Evolutionary conservation across 2,113 vertebrate genomes (phyloP), one percentile per base, ranked within the genome.

Genomic region (Mustelus asterias): DNA sequence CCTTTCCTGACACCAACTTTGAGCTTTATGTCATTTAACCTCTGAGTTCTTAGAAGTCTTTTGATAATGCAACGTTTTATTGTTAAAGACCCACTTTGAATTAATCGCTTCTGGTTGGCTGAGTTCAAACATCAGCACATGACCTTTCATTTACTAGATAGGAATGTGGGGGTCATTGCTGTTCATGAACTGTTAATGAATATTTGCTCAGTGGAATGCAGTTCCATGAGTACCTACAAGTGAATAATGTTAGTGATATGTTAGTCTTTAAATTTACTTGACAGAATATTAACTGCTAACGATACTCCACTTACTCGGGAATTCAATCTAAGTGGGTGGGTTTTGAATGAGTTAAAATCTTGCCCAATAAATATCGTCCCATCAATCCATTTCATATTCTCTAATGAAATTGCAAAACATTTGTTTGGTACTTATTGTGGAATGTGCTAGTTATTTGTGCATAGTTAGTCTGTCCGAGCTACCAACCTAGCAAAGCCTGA

Each of bases 111-210:
- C 89, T 93, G 33, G 89, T 93, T 9, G 89, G 16, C 89, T 11
- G 13, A 60, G 60, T 16, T 93, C 60, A 93, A 93, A 65, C 33
- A 37, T 65, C 89, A 93, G 33, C 33, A 18, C 11, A 65, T 92
- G 89, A 92, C 89, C 88, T 92, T 92, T 63, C 89, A 93, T 93
- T 93, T 93, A 93, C 18, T 11, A 37, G n/a, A n/a, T 18, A 93
- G 89, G 63, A 92, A 93, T 65, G 63, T 93, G n/a, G 16, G n/a
- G 88, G 89, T 93, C 89, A 37, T 37, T n/a, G 6, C 29, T 24
- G 33, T 22, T 65, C 60, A 41, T 65, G 33, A 65, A 65, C 33
- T 67, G 3, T 67, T 67, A 93, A 37, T 93, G 89, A 33, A 65
- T 65, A 37, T 65, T 93, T 65, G 60, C 33, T 65, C 89, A 65